phyloP scores from a whole-genome alignment of 2,888 invertebrate genomes.

The Tetranychus truncatus region DNA sequence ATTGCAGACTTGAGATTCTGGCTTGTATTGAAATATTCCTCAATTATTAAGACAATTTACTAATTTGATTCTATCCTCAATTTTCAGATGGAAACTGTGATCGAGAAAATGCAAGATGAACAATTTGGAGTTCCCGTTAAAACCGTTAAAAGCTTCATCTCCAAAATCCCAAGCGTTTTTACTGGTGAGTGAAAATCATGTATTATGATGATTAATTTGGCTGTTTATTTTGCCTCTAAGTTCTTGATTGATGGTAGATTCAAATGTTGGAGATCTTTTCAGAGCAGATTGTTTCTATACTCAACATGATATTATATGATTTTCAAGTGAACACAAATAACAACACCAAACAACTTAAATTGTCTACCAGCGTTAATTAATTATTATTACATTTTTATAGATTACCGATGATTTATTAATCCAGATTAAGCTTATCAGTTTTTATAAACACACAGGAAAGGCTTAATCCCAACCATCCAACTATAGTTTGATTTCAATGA shows the following conservation, averaged over 20 bases:
- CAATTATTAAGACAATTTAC: neutral
- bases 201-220: neutral
- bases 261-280: no score
- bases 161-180: slow-evolving; percentile 91
- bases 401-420: neutral
- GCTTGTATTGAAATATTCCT: neutral
- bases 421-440: neutral
- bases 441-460: neutral
- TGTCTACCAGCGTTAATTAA: slow-evolving; percentile 10
- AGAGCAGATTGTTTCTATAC: no score
- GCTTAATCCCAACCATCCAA: neutral
- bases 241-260: no score
- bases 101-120: slow-evolving; percentile 92
- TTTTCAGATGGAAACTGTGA: slow-evolving; percentile 73
- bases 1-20: neutral
- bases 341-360: neutral
- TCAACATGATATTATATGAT: neutral
- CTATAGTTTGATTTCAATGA: no score
- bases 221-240: neutral
- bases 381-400: slow-evolving; percentile 4
- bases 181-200: slow-evolving; percentile 38
- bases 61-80: neutral
- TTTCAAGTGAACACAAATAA: no score
- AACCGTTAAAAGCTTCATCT: slow-evolving; percentile 96
- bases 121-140: slow-evolving; percentile 77